Conservation (phyloP, 2,888 invertebrate species). For the Microplitis deprimator region DNA sequence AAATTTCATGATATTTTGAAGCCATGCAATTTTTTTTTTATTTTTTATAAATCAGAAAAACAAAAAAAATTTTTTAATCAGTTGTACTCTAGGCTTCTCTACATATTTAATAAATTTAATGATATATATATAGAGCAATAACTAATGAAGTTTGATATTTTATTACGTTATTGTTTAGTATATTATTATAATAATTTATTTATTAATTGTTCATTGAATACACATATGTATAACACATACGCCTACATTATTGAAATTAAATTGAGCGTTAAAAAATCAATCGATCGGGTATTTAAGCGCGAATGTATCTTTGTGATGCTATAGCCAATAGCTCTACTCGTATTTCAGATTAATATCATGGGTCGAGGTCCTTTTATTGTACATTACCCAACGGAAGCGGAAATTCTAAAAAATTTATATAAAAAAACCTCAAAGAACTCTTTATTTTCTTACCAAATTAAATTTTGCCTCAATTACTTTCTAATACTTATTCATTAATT, state of each 20-base stretch:
- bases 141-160: too few relatives aligned
- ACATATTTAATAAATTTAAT: too few relatives aligned
- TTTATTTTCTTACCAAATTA: background rate
- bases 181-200: conserved; percentile 9
- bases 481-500: too few relatives aligned
- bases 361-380: conserved; percentile 37
- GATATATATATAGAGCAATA: too few relatives aligned
- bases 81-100: too few relatives aligned
- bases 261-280: conserved; percentile 23
- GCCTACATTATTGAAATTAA: conserved; percentile 8
- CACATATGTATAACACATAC: background rate
- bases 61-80: too few relatives aligned
- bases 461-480: background rate
- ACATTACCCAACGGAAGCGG: conserved; percentile 42
- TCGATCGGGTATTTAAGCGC: background rate
- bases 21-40: too few relatives aligned
- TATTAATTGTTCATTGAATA: conserved; percentile 20
- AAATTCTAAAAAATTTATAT: conserved; percentile 40
- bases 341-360: conserved; percentile 42
- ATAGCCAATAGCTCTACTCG: conserved; percentile 4
- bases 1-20: too few relatives aligned
- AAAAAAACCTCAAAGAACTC: conserved; percentile 34
- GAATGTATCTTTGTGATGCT: conserved; percentile 4
- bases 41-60: too few relatives aligned
- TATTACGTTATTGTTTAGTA: background rate